Conservation (phyloP, 2,113 vertebrate genomes). For the Phrynosoma blainvillii region DNA sequence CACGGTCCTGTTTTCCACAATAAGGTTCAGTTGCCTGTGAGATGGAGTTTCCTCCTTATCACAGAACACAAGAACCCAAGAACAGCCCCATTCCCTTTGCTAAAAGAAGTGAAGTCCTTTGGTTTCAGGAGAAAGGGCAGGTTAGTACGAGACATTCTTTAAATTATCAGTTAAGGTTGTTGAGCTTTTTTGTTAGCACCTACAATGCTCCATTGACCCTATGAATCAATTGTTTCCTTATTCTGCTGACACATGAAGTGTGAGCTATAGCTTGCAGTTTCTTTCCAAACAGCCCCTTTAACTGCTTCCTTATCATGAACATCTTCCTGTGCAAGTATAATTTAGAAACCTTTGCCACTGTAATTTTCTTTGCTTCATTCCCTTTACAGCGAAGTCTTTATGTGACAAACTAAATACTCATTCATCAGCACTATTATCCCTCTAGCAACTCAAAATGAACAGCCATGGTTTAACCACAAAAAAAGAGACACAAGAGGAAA, state of each 20-base stretch:
- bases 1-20: neutral
- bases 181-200: slow-evolving; percentile 51
- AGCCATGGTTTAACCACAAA: slow-evolving; percentile 24
- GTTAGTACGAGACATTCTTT: slow-evolving; percentile 29
- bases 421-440: slow-evolving; percentile 64
- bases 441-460: slow-evolving; percentile 64
- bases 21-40: no score
- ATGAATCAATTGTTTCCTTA: slow-evolving; percentile 73
- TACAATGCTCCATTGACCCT: slow-evolving; percentile 38
- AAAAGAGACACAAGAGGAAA: neutral
- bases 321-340: slow-evolving; percentile 68
- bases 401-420: slow-evolving; percentile 60
- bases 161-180: neutral
- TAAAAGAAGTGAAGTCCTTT: neutral
- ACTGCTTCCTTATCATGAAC: slow-evolving; percentile 75
- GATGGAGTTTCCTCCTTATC: neutral
- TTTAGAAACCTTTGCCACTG: slow-evolving; percentile 73
- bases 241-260: slow-evolving; percentile 63
- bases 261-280: slow-evolving; percentile 61
- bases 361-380: slow-evolving; percentile 64
- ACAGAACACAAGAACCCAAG: no score
- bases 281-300: slow-evolving; percentile 76
- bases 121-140: neutral
- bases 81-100: neutral
- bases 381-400: slow-evolving; percentile 61